Conservation (phyloP, 2,888 invertebrate genomes). For the Melipona beecheii region DNA sequence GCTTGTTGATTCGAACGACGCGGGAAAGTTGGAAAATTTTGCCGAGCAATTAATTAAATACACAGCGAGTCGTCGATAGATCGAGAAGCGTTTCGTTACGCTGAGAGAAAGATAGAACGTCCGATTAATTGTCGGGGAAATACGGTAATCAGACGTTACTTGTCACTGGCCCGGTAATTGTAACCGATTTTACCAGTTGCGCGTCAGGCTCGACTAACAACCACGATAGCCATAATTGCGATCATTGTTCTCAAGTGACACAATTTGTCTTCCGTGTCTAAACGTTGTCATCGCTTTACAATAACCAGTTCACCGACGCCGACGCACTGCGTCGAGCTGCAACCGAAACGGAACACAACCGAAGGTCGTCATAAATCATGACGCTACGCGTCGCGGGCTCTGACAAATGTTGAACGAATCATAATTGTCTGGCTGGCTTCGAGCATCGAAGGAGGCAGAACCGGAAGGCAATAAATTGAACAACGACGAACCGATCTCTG, state of each 20-base stretch:
- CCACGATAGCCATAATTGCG: constrained; percentile 57
- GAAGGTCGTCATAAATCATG: constrained; percentile 49
- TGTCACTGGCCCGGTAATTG: constrained; percentile 25
- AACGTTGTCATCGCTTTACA: constrained; percentile 52
- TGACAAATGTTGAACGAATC: constrained; percentile 44
- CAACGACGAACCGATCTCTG: background rate
- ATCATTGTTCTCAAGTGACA: constrained; percentile 65
- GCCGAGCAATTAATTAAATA: too few relatives aligned
- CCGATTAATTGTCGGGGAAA: too few relatives aligned
- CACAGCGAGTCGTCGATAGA: too few relatives aligned
- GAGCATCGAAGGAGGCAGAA: constrained; percentile 6
- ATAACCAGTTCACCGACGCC: constrained; percentile 50
- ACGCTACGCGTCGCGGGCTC: constrained; percentile 13
- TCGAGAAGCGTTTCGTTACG: too few relatives aligned
- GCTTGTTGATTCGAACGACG: too few relatives aligned
- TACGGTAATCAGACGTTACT: constrained; percentile 2
- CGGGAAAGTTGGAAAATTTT: too few relatives aligned
- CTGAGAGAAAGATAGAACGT: too few relatives aligned
- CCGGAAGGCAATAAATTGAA: background rate
- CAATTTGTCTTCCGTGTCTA: constrained; percentile 60
- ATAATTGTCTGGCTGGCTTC: constrained; percentile 27
- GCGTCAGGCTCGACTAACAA: constrained; percentile 31
- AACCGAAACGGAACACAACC: constrained; percentile 25
- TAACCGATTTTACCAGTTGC: constrained; percentile 42
- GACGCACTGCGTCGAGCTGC: constrained; percentile 25